phyloP scores from a whole-genome alignment of 1,140 invertebrate species.

The Oppia nitens region DNA sequence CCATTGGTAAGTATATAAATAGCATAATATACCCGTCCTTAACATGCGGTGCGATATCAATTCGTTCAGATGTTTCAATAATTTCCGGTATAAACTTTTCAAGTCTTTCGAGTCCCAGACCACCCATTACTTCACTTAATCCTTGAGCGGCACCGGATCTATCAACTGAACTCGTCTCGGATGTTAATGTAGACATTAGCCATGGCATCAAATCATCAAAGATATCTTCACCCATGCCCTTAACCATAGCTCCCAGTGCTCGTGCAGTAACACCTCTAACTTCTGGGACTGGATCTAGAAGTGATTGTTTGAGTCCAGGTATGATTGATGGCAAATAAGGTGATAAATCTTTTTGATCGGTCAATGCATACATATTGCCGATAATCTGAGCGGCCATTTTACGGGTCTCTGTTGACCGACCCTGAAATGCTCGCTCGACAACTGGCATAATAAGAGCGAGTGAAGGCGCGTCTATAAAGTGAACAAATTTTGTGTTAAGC shows the following conservation, averaged over 20 bases:
- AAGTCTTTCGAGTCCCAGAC: conserved; percentile 81
- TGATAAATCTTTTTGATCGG: conserved; percentile 92
- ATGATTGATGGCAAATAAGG: conserved; percentile 94
- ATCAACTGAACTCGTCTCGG: conserved; percentile 85
- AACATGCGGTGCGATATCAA: conserved; percentile 89
- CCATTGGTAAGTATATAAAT: conserved; percentile 97
- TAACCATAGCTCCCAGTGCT: conserved; percentile 79
- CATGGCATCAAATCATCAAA: conserved; percentile 91
- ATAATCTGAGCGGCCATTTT: conserved; percentile 98
- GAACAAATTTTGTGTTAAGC: conserved; percentile 93
- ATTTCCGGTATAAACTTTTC: conserved; percentile 97
- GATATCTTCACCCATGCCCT: conserved; percentile 84
- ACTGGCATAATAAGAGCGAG: conserved; percentile 98
- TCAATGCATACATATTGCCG: conserved; percentile 97
- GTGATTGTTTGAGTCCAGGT: conserved; percentile 84
- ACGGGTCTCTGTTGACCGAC: conserved; percentile 87
- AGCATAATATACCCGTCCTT: conserved; percentile 99
- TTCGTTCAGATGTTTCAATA: conserved; percentile 79
- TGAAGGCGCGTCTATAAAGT: conserved; percentile 97
- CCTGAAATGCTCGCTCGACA: conserved; percentile 88
- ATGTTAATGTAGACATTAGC: conserved; percentile 96
- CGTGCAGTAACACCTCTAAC: conserved; percentile 38
- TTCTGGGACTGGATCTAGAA: conserved; percentile 94
- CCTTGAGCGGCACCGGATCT: conserved; percentile 94
- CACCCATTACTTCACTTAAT: conserved; percentile 70